Evolutionary conservation across 92 coral and sea anemone species (phyloP), one percentile per base, ranked within the genome.

Genomic region (Virgularia gustaviana): DNA sequence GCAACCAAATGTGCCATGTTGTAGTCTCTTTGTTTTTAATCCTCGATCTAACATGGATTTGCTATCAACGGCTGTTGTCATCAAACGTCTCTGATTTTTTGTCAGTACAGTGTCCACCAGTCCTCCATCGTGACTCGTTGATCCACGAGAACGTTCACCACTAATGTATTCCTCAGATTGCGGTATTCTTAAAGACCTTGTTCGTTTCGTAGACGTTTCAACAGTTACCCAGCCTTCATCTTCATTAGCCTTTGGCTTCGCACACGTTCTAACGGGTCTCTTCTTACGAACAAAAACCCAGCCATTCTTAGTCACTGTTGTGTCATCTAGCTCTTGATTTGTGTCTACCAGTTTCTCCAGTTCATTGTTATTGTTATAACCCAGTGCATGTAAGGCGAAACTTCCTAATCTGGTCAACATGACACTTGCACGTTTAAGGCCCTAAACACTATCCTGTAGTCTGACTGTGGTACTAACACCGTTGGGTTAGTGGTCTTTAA

Each of bases 201-300:
- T n/a, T 49, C 34, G 60, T 66, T 44, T 66, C 28, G 37, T 44
- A 9, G 60, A 60, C 4, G 15, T 60, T 12, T n/a, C 22, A 4
- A 68, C 75, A 11, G 61, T 68, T 11, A n/a, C 49, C 75, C 75
- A 68, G 6, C 51, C 75, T 7, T 68, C 61, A 31, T 59, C 22
- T 49, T 68, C 30, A 29, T 33, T 51, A 0, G 56, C 8, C 44
- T 47, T 34, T 68, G 19, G 61, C 55, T 49, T 68, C 12, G 75
- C 51, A 19, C 75, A 68, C 9, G 45, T 68, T 31, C 75, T 68
- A 9, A 24, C 60, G 33, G 75, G 75, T 49, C 75, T 34, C 34
- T 81, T 82, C 41, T 89, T 86, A n/a, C 75, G 61, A 18, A 92
- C 85, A 78, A 88, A 89, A n/a, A 92, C 96, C 98, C 98, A 92